phyloP scores from a whole-genome alignment of 2,113 vertebrate genomes.

The Epinephelus fuscoguttatus region DNA sequence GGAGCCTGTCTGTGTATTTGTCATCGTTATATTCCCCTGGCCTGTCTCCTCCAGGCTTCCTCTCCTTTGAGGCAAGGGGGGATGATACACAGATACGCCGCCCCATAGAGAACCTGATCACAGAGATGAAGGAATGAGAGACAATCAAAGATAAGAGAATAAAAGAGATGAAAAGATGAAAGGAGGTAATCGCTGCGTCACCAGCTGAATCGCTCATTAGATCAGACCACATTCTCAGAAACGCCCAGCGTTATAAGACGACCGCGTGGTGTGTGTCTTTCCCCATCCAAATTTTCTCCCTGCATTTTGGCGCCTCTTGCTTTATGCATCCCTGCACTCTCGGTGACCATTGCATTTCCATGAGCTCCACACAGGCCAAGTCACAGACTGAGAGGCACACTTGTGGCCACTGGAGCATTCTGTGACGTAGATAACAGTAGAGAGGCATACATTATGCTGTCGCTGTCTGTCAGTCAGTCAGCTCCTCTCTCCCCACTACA shows the following conservation, averaged over 20 bases:
- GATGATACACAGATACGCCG: slow-evolving; percentile 56
- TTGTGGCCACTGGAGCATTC: slow-evolving; percentile 50
- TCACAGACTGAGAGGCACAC: slow-evolving; percentile 24
- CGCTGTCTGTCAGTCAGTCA: slow-evolving; percentile 46
- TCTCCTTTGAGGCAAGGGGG: slow-evolving; percentile 69
- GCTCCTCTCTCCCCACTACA: slow-evolving; percentile 21
- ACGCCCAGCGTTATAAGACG: slow-evolving; percentile 65
- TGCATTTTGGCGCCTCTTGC: slow-evolving; percentile 49
- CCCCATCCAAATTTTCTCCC: slow-evolving; percentile 50
- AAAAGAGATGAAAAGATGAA: slow-evolving; percentile 72
- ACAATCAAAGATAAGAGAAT: slow-evolving; percentile 77
- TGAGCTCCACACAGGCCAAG: slow-evolving; percentile 32
- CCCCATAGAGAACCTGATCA: slow-evolving; percentile 65
- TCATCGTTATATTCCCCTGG: slow-evolving; percentile 51
- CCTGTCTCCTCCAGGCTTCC: slow-evolving; percentile 60
- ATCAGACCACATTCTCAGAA: slow-evolving; percentile 67
- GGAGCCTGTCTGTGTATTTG: slow-evolving; percentile 59
- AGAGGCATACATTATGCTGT: slow-evolving; percentile 45
- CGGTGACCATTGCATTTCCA: slow-evolving; percentile 48
- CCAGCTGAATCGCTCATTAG: slow-evolving; percentile 61
- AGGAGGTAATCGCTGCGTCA: slow-evolving; percentile 66
- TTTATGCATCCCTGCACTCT: slow-evolving; percentile 43
- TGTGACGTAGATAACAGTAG: slow-evolving; percentile 46
- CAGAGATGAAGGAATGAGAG: slow-evolving; percentile 63
- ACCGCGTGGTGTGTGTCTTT: slow-evolving; percentile 36